Base-by-base conservation (phyloP, 2,888 invertebrate species). In the Erpobdella octoculata region DNA sequence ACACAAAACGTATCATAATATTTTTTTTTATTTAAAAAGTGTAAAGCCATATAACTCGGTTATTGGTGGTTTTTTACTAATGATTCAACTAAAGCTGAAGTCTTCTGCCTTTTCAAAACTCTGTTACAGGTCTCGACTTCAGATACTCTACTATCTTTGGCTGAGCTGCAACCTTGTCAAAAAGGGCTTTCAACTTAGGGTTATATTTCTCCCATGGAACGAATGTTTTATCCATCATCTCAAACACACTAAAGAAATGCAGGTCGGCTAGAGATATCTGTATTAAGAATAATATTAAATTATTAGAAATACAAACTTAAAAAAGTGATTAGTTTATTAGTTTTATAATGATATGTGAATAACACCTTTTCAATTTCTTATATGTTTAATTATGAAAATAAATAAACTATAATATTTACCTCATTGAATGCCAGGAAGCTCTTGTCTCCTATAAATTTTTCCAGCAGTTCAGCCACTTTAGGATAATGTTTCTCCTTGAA, bases 221-320 rank as follows among this genome's bases (percentile, higher is more conserved):
- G 28, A 33, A 5, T n/a, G 62, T 12, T n/a, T n/a, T n/a, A 35
- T 28, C 8, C 1, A 62, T n/a, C 31, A 31, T 28, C 33, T 62
- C 62, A 35, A 62, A 35, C 31, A 62, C 62, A 31, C 31, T 28
- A 35, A 33, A 62, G 35, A 62, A 62, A 35, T 62, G 62, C 31
- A 62, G 62, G 31, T 62, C 62, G n/a, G 62, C 62, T 35, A 62
- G 62, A 12, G 62, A 28, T 31, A 62, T n/a, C 62, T 62, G 31
- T 4, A n/a, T n/a, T n/a, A n/a, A n/a, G n/a, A 8, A 33, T n/a
- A 62, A 53, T 53, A 9, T 12, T n/a, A 6, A 53, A 1, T 9
- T 28, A n/a, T 18, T 53, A 53, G n/a, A 53, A 53, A 25, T 28
- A 53, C 21, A 25, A 18, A 41, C 18, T 41, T 41, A 12, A 18